These are phyloP conservation scores for Zeuzera pyrina DNA, from an alignment of 2,888 invertebrate species.

Conservation along the genomic window DNA sequence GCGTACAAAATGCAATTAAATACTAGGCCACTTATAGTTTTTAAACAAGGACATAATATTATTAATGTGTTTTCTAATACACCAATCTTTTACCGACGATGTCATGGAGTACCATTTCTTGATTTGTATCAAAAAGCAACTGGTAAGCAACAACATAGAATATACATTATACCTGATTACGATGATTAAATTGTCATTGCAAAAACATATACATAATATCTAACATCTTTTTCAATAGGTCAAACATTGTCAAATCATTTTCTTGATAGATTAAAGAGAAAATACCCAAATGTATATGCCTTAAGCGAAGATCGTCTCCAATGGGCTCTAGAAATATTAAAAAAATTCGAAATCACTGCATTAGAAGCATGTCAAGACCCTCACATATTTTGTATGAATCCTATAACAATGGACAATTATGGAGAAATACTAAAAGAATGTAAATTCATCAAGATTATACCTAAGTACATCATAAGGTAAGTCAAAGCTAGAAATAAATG, in stretches of 20 bases:
- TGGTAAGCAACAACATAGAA: constrained; percentile 26
- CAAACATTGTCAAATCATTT: constrained; percentile 25
- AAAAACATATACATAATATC: background rate
- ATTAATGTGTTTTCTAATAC: too few species aligned
- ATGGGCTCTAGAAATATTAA: constrained; percentile 39
- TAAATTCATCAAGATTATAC: constrained; percentile 60
- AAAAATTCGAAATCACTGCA: constrained; percentile 57
- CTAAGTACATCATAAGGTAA: constrained; percentile 56
- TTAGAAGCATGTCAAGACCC: constrained; percentile 68
- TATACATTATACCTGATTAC: constrained; percentile 3
- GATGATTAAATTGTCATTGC: background rate
- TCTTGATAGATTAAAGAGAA: constrained; percentile 32
- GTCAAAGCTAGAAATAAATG: constrained; percentile 3
- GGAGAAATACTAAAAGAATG: constrained; percentile 75
- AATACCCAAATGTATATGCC: constrained; percentile 44
- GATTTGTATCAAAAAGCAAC: constrained; percentile 45
- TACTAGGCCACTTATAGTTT: too few species aligned
- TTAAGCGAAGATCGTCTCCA: constrained; percentile 39
- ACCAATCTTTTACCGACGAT: constrained; percentile 11
- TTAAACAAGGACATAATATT: too few species aligned
- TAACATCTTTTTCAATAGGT: constrained; percentile 31
- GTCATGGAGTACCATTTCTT: constrained; percentile 35
- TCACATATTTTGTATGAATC: constrained; percentile 71
- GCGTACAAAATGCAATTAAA: too few species aligned
- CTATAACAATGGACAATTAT: constrained; percentile 74